Base-by-base conservation (phyloP, 2,888 invertebrate species). In the Nematopogon swammerdamellus region DNA sequence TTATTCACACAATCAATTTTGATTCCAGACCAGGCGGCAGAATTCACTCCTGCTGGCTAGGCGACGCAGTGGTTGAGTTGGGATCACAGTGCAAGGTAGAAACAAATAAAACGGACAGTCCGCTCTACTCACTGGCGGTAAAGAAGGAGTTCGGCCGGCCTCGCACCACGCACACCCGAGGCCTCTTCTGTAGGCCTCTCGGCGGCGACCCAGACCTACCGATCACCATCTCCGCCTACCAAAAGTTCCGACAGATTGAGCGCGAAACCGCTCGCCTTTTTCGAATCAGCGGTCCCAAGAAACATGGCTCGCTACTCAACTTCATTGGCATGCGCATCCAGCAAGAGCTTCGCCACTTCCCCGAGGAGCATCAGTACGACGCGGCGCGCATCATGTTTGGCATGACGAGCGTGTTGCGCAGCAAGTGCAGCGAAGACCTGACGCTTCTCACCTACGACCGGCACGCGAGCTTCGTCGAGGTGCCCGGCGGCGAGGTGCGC, bases 51-150 rank as follows among this genome's bases (percentile, higher is more conserved):
- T 86, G 86, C 59, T 88, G 87, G 83, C 68, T 90, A 18, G 88
- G 88, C n/a, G 89, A 90, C 57, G 83, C 86, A 1, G 86, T 87
- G 17, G 88, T 88, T 6, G 91, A 91, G 63, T 77, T 91, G 63
- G 91, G 91, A 1, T 86, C 89, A 1, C 83, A 85, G 52, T 85
- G 83, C 81, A 85, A 86, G 49, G 74, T 79, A 52, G 83, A 84
- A 16, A 83, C 82, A 19, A 80, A 82, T 50, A 65, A 84, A 17
- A 81, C 84, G 6, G 85, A 88, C 44, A 65, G 64, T 36, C 49
- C 57, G 56, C 46, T 57, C 56, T 29, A 67, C 64, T 29, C 72
- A 76, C 64, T 88, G 54, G 83, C 85, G 0, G 84, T 85, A 0
- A 74, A 80, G 47, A 88, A 88, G 60, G 76, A 83, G 17, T 77